Evolutionary conservation across 2,888 invertebrate species (phyloP).

Genomic region (Luperina testacea): DNA sequence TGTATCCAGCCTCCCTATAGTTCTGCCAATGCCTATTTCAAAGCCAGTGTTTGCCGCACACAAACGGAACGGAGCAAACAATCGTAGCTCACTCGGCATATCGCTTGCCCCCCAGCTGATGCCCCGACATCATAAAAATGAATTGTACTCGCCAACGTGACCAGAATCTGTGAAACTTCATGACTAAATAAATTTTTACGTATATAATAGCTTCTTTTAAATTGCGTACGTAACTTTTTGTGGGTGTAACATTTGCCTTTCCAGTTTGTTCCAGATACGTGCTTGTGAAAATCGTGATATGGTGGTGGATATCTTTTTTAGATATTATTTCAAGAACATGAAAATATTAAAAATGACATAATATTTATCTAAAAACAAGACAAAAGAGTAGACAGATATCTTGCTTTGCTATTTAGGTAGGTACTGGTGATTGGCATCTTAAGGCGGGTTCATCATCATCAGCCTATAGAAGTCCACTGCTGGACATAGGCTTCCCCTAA

Average conservation of each 20-base stretch:
- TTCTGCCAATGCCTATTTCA: constrained; percentile 54
- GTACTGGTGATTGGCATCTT: background rate
- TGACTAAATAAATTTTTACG: constrained; percentile 61
- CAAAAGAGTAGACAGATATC: background rate
- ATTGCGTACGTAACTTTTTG: constrained; percentile 58
- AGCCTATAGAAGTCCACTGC: too few species aligned
- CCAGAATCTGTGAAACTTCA: constrained; percentile 66
- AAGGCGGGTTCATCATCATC: too few species aligned
- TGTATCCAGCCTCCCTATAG: constrained; percentile 25
- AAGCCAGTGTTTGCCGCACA: constrained; percentile 60
- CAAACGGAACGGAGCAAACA: constrained; percentile 56
- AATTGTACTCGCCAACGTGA: constrained; percentile 78
- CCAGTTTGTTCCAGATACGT: constrained; percentile 38
- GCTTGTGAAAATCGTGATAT: constrained; percentile 25
- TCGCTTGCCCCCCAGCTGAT: constrained; percentile 62
- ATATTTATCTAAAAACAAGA: background rate
- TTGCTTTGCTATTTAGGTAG: background rate
- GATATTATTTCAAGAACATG: constrained; percentile 16
- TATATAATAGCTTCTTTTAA: constrained; percentile 57
- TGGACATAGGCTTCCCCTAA: too few species aligned
- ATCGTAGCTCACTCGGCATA: constrained; percentile 62
- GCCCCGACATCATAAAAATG: constrained; percentile 80
- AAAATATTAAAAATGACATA: too few species aligned
- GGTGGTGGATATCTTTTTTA: constrained; percentile 12
- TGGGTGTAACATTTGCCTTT: constrained; percentile 50